Evolutionary conservation across 1,140 invertebrate species (phyloP), one percentile per base, ranked within the genome.

Genomic region (Drosophila azteca): DNA sequence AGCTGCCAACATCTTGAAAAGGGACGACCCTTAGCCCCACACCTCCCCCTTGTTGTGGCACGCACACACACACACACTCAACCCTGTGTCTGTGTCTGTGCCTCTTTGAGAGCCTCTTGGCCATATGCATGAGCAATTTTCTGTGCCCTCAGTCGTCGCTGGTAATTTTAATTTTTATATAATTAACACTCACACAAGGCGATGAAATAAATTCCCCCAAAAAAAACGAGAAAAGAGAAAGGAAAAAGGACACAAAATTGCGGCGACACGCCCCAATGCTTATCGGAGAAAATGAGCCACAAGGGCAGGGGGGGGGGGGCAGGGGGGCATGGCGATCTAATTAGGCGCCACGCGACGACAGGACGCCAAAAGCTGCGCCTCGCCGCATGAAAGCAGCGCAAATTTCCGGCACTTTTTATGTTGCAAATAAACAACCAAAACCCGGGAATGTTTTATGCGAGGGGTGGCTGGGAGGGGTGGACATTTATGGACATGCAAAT

Each of bases 321-420:
- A 4, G 4, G 4, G 4, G 5, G 24, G 15, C 65, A 44, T 68
- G n/a, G 64, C 52, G 43, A 75, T 74, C 68, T 84, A 79, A 83
- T 79, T 72, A 45, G 44, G 39, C 70, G 51, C 54, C 54, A 44
- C 52, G 31, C 58, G 77, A 62, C 80, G 78, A 84, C 77, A 79
- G 76, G 63, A 35, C 31, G 8, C 31, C 31, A 11, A 9, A 35
- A 35, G 31, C 31, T 11, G 31, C 31, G 31, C 31, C 4, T 11
- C 31, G 31, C 68, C 49, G 51, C 73, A 80, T 77, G 68, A 63
- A 64, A 76, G 72, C 81, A 9, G 8, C 67, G 77, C 68, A 80
- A 84, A 72, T 76, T 79, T 82, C 71, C 54, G 70, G 22, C 43
- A 20, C 13, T 63, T 70, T 83, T 68, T 48, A 44, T 26, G 61